Evolutionary conservation across 2,113 vertebrate genomes (phyloP), one percentile per base, ranked within the genome.

Genomic region (Anas platyrhynchos): DNA sequence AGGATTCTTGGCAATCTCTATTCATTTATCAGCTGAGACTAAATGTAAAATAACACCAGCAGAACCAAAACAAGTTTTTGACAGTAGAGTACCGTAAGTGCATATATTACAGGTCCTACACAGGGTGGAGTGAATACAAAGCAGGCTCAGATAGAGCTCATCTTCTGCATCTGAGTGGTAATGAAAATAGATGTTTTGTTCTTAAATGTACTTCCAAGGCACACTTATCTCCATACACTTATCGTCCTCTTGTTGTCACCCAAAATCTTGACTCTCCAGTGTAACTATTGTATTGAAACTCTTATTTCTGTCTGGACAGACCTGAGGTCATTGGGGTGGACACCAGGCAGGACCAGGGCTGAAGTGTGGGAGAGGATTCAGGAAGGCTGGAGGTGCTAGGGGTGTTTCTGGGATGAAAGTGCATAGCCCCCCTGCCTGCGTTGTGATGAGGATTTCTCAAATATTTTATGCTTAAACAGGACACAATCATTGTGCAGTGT

Each of bases 401-500:
- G 43, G 1, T 38, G 6, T 65, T 56, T 32, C 34, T 4, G 13
- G 14, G 11, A 3, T 62, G 29, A 41, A 79, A 67, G 48, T 22
- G 8, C 26, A 54, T 54, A 27, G 11, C 7, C 9, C 23, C 43
- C 17, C 8, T 29, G 9, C 4, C 23, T 13, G 3, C 16, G 11
- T 62, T 26, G 32, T 21, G 10, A 3, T 7, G 16, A 59, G 21
- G 4, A 0, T 74, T 80, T 72, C 27, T 29, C 34, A 44, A 41
- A 1, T 5, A 17, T 14, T 77, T 74, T 38, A 17, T n/a, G 4
- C 21, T 52, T 61, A 13, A 88, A 36, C 0, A 4, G 74, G 34
- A 41, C 58, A 18, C 3, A 32, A 16, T 71, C 69, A 13, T 16
- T 23, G 11, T n/a, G 52, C 16, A 55, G 25, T 0, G 0, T 4